phyloP scores from a whole-genome alignment of 2,888 invertebrate genomes.

The Limenitis camilla region DNA sequence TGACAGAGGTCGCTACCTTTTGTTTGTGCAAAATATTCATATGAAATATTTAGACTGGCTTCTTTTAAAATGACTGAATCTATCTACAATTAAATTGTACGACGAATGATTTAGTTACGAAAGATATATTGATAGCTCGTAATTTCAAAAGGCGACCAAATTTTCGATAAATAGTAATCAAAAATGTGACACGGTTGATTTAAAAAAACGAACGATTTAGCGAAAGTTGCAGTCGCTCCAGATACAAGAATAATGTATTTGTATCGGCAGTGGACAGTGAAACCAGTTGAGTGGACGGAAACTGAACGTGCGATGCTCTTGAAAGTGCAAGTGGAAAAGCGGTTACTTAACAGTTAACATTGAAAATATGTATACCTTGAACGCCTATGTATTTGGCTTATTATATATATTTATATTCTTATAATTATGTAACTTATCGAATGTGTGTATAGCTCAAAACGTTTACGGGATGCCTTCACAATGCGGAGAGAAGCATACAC shows the following conservation, averaged over 20 bases:
- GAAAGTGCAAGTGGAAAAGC: slow-evolving; percentile 20
- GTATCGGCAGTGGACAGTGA: slow-evolving; percentile 55
- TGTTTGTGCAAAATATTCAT: no score
- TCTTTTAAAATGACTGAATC: no score
- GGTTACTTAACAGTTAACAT: slow-evolving; percentile 10
- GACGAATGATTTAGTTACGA: neutral
- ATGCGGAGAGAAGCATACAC: no score
- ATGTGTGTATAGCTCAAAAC: no score
- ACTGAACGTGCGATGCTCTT: slow-evolving; percentile 27
- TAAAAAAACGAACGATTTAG: slow-evolving; percentile 21
- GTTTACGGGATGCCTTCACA: no score
- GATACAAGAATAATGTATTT: slow-evolving; percentile 50
- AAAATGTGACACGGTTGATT: slow-evolving; percentile 18
- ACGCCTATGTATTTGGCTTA: neutral
- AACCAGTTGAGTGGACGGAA: slow-evolving; percentile 45
- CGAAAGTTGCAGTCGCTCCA: slow-evolving; percentile 54
- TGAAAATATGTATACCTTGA: neutral
- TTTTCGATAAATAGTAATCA: slow-evolving; percentile 12
- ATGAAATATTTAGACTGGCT: no score
- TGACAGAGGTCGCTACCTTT: no score
- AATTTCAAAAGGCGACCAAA: slow-evolving; percentile 6
- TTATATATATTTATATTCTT: no score
- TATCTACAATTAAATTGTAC: no score
- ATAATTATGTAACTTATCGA: no score
- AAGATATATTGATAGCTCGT: slow-evolving; percentile 9